A percentile compares a stretch with the other conserved stretches of the same genome.
Evolutionary conservation across 2,113 vertebrate genomes (phyloP).

Genomic region (Noctilio leporinus): DNA sequence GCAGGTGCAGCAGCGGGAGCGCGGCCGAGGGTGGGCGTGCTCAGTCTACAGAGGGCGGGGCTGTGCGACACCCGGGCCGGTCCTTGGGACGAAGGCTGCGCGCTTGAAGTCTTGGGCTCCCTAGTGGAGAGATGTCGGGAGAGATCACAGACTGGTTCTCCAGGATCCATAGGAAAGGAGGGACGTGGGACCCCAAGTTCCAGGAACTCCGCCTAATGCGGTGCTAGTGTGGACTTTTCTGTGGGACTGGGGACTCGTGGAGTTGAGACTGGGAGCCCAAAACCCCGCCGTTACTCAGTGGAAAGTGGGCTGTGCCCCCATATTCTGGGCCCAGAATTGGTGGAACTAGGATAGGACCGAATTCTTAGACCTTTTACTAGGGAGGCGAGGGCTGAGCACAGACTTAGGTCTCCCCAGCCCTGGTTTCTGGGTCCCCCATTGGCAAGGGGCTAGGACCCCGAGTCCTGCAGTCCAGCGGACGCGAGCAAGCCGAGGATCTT

Average conservation of each 20-base stretch:
- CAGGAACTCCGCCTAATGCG: not conserved
- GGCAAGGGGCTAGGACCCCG: not conserved
- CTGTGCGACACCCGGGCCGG: rapidly evolving
- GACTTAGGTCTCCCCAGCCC: not conserved
- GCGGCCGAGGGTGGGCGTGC: not conserved
- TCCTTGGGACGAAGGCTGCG: not conserved
- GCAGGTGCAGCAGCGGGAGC: slow-evolving; percentile 49
- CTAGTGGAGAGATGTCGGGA: not conserved
- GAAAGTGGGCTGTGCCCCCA: not conserved
- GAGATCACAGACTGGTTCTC: not conserved
- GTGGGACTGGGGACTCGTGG: not conserved
- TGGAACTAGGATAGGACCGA: not conserved
- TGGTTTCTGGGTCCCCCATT: not conserved
- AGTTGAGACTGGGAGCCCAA: not conserved
- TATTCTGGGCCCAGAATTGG: not conserved
- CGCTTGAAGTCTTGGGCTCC: not conserved
- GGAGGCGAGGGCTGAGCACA: not conserved
- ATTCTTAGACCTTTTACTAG: not conserved
- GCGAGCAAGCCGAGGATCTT: not conserved
- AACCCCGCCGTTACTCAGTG: not conserved
- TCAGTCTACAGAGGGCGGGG: not conserved
- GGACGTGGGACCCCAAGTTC: not conserved
- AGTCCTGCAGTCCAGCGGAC: not conserved
- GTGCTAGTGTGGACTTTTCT: not conserved
- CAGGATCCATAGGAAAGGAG: not conserved